phyloP scores from a whole-genome alignment of 2,113 vertebrate genomes.

The Syngnathoides biaculeatus region DNA sequence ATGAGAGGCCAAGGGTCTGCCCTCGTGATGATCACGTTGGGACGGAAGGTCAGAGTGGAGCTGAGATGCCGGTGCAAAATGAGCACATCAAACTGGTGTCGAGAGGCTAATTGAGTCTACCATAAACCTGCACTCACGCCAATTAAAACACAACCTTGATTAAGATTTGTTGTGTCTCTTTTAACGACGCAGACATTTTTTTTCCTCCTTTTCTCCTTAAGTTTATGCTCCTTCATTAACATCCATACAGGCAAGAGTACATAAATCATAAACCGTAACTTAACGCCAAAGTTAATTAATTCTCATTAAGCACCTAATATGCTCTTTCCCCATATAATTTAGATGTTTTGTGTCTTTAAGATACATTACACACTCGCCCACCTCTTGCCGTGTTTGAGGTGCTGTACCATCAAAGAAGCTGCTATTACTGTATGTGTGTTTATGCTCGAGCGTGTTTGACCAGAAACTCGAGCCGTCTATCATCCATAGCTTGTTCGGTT shows the following conservation, averaged over 20 bases:
- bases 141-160: conserved; percentile 56
- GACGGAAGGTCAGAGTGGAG: conserved; percentile 58
- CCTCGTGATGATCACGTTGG: conserved; percentile 43
- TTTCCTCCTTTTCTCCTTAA: conserved; percentile 5
- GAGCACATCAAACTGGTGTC: conserved; percentile 59
- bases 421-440: conserved; percentile 28
- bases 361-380: neutral
- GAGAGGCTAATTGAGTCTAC: conserved; percentile 50
- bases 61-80: conserved; percentile 56
- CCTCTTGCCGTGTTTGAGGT: conserved; percentile 2
- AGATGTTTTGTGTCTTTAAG: conserved; percentile 11
- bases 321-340: neutral
- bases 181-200: conserved; percentile 36
- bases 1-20: conserved; percentile 52
- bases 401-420: conserved; percentile 2
- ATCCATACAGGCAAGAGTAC: conserved; percentile 30
- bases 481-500: conserved; percentile 58
- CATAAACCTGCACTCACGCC: conserved; percentile 56
- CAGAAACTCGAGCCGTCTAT: conserved; percentile 49
- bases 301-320: conserved; percentile 10
- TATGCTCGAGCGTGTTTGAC: conserved; percentile 37
- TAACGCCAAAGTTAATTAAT: conserved; percentile 26
- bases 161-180: conserved; percentile 32
- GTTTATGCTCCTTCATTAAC: conserved; percentile 30
- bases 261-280: conserved; percentile 47